These are phyloP conservation scores for Machaerirhynchus nigripectus DNA, from an alignment of 2,113 vertebrate genomes.

Conservation along the genomic window DNA sequence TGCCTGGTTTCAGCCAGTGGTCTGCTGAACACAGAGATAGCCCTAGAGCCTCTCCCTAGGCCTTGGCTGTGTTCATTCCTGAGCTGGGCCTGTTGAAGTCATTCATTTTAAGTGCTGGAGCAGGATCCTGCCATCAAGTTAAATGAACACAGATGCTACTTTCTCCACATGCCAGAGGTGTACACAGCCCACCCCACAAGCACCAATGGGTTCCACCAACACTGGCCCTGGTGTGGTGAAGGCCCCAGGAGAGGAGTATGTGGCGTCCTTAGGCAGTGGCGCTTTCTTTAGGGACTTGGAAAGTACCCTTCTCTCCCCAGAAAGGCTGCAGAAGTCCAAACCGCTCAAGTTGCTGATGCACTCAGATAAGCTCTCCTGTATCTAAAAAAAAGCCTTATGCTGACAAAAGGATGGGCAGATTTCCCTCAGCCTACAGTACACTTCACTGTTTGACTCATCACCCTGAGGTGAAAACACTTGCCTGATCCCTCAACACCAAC, in stretches of 20 bases:
- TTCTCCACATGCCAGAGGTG: background rate
- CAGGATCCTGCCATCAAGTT: background rate
- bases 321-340: background rate
- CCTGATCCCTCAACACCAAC: background rate
- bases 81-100: background rate
- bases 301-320: background rate
- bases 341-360: background rate
- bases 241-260: background rate
- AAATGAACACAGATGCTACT: background rate
- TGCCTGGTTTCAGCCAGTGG: background rate
- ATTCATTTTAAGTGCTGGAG: background rate
- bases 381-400: background rate
- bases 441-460: background rate
- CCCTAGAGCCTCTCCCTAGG: rapidly evolving
- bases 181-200: background rate
- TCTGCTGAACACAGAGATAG: background rate
- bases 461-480: background rate
- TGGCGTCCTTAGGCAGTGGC: background rate
- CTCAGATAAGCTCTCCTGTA: background rate
- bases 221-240: rapidly evolving
- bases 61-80: rapidly evolving
- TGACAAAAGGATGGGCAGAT: background rate
- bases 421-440: background rate
- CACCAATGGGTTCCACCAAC: rapidly evolving
- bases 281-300: background rate